phyloP scores from a whole-genome alignment of 2,888 invertebrate genomes.

The Drosophila macrospina region DNA sequence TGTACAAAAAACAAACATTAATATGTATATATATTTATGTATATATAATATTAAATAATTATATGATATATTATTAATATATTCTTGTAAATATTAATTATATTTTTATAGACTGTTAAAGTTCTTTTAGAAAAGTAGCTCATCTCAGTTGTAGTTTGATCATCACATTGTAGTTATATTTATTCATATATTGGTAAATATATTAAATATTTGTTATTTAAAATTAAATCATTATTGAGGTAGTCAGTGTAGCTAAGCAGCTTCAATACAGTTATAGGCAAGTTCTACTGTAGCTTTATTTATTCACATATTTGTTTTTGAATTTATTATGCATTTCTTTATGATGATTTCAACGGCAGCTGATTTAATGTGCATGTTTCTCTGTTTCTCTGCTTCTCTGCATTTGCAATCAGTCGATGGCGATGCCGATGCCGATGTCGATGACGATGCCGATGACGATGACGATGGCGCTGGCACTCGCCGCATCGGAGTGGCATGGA shows the following conservation, averaged over 20 bases:
- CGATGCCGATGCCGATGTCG: neutral
- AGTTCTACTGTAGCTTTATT: constrained; percentile 33
- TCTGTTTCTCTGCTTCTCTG: constrained; percentile 25
- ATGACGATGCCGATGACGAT: neutral
- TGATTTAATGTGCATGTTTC: constrained; percentile 69
- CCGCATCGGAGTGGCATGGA: constrained; percentile 29
- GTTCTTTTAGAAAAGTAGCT: too few relatives aligned
- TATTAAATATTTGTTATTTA: too few relatives aligned
- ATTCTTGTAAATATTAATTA: too few relatives aligned
- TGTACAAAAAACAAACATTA: too few relatives aligned
- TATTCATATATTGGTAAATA: too few relatives aligned
- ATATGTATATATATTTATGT: too few relatives aligned
- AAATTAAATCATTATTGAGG: neutral
- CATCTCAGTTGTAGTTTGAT: too few relatives aligned
- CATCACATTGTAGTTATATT: too few relatives aligned
- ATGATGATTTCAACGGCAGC: constrained; percentile 73
- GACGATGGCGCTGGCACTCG: constrained; percentile 25
- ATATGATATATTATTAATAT: too few relatives aligned
- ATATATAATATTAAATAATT: neutral
- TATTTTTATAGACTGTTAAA: too few relatives aligned
- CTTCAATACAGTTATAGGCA: neutral
- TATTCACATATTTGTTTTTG: constrained; percentile 36
- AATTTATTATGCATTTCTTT: constrained; percentile 66
- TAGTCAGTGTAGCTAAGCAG: neutral
- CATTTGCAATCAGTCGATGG: neutral